Conservation (phyloP, 2,888 invertebrate genomes). For the Sinhomidia bicolor region DNA sequence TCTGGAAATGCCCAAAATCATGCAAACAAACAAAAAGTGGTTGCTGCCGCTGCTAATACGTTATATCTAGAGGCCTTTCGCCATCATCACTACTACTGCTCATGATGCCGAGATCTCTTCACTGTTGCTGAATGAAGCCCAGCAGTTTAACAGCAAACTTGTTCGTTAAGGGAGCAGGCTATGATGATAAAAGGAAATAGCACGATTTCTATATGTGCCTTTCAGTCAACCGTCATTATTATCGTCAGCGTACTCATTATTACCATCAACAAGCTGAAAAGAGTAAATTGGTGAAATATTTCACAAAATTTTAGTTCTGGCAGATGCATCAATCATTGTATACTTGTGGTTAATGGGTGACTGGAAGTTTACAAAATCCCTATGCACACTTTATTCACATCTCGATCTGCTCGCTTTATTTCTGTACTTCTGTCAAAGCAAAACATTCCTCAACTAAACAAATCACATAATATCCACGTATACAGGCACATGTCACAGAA, state of each 20-base stretch:
- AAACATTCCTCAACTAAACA: not conserved
- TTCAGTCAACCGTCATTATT: slow-evolving; percentile 4
- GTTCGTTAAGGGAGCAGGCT: not conserved
- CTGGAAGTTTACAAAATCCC: slow-evolving; percentile 32
- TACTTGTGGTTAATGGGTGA: slow-evolving; percentile 8
- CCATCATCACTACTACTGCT: no score
- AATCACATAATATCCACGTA: not conserved
- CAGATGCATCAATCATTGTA: slow-evolving; percentile 62
- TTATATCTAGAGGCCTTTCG: no score
- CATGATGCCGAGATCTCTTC: no score
- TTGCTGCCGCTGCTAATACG: no score
- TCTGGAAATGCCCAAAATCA: slow-evolving; percentile 42
- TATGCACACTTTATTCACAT: not conserved
- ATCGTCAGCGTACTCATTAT: not conserved
- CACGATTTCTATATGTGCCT: slow-evolving; percentile 32
- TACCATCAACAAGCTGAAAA: slow-evolving; percentile 32
- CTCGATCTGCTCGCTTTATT: not conserved
- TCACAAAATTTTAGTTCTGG: slow-evolving; percentile 45
- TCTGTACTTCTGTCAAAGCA: not conserved
- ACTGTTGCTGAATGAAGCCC: no score
- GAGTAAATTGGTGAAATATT: slow-evolving; percentile 63
- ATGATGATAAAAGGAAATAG: not conserved
- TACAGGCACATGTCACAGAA: not conserved
- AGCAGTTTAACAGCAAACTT: not conserved
- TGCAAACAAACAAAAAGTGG: slow-evolving; percentile 38